Base-by-base conservation (phyloP, 2,888 invertebrate genomes). In the Drosophila paramelanica region DNA sequence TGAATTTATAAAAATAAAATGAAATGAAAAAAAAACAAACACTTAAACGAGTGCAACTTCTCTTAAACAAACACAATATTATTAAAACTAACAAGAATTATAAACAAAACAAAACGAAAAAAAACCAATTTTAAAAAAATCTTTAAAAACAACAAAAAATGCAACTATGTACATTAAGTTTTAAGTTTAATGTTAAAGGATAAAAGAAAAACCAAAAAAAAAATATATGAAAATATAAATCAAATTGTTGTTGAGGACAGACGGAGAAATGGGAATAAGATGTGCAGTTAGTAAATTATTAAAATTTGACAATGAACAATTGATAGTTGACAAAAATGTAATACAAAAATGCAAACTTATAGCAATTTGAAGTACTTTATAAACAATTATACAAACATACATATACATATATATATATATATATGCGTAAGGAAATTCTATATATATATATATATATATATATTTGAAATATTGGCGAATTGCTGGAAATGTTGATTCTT, bases 331-430 rank as follows among this genome's bases (percentile, higher is more conserved):
- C 76, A 66, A 61, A 45, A 75, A 75, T 79, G 70, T 78, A 82
- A 87, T 84, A 85, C 80, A 87, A 81, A 81, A 89, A 78, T 72
- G 79, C 81, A 87, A 89, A 80, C 89, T 80, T 89, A 87, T 89
- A 88, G 89, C 90, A 88, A 88, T 88, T 88, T 76, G 62, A 89
- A 89, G 80, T 89, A 88, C 89, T 88, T 88, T 89, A 89, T 74
- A 81, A 83, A 79, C 64, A 72, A 77, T 68, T 66, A 75, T 58
- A 78, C 51, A 67, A 50, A 62, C 47, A 68, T 50, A 59, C 14
- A 55, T 20, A 57, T n/a, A 56, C 41, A 52, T 33, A 75, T 70
- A 64, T 45, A 60, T 46, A 68, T 38, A 57, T 42, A 77, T 64
- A 67, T 11, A 5, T 64, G 62, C 57, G 57, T 73, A 67, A 72